Conservation (phyloP, 2,888 invertebrate genomes). For the Conomelus anceps region DNA sequence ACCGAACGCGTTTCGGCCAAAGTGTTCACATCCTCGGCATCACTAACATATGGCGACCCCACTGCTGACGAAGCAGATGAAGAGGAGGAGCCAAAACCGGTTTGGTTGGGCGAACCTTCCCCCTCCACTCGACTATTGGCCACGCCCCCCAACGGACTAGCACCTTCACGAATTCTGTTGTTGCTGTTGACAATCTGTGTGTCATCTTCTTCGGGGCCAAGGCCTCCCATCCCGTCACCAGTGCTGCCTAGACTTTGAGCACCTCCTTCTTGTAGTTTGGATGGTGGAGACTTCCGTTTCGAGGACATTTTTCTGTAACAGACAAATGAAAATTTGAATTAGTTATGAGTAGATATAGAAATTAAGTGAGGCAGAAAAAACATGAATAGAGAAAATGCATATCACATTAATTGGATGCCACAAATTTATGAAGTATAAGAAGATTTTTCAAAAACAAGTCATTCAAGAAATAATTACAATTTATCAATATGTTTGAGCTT, state of each 20-base stretch:
- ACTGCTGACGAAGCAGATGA: neutral
- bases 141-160: neutral
- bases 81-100: slow-evolving; percentile 6
- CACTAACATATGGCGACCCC: neutral
- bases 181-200: neutral
- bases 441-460: too few relatives aligned
- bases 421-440: too few relatives aligned
- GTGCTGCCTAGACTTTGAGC: slow-evolving; percentile 30
- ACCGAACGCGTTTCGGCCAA: neutral
- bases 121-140: neutral
- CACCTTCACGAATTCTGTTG: neutral
- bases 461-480: too few relatives aligned
- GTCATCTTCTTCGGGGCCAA: slow-evolving; percentile 20
- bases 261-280: slow-evolving; percentile 79
- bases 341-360: neutral
- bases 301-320: slow-evolving; percentile 89
- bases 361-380: too few relatives aligned
- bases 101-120: neutral
- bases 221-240: slow-evolving; percentile 12
- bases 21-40: slow-evolving; percentile 16
- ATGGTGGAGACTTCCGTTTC: slow-evolving; percentile 93
- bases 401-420: too few relatives aligned
- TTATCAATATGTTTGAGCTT: too few relatives aligned
- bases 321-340: slow-evolving; percentile 49
- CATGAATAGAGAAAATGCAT: too few relatives aligned